Evolutionary conservation across 92 coral and sea anemone genomes (phyloP).

Genomic region (Actinernus sp.): DNA sequence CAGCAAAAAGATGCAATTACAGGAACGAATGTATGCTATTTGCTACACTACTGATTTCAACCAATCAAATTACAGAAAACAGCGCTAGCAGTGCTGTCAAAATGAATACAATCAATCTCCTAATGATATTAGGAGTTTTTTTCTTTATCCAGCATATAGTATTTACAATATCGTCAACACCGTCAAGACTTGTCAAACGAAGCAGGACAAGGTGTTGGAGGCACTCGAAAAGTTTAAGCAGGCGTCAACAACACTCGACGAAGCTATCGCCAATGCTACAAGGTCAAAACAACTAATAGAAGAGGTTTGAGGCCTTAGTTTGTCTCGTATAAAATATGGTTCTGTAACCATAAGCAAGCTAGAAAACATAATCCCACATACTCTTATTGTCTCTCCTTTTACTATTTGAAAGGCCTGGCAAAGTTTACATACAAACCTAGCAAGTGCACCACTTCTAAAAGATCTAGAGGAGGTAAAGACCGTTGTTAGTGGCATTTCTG

Average conservation of each 20-base stretch:
- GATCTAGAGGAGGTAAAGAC: neutral
- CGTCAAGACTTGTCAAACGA: neutral
- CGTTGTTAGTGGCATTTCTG: neutral
- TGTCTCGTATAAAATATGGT: no score
- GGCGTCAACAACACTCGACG: neutral
- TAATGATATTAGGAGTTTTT: no score
- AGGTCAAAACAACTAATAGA: neutral
- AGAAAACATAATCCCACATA: no score
- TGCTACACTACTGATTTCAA: no score
- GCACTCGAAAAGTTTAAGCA: neutral
- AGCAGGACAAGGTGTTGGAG: neutral
- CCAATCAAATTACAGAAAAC: no score
- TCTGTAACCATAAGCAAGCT: no score
- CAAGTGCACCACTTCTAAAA: neutral
- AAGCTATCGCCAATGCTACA: neutral
- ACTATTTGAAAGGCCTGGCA: neutral
- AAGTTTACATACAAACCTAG: neutral
- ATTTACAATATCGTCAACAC: neutral
- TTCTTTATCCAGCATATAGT: neutral
- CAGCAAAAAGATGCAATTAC: no score
- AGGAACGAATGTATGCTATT: no score
- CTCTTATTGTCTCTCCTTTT: no score
- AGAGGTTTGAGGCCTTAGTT: no score
- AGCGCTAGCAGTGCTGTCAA: no score
- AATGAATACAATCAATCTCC: no score